phyloP scores from a whole-genome alignment of 1,140 invertebrate species.

The Metopolophium dirhodum region DNA sequence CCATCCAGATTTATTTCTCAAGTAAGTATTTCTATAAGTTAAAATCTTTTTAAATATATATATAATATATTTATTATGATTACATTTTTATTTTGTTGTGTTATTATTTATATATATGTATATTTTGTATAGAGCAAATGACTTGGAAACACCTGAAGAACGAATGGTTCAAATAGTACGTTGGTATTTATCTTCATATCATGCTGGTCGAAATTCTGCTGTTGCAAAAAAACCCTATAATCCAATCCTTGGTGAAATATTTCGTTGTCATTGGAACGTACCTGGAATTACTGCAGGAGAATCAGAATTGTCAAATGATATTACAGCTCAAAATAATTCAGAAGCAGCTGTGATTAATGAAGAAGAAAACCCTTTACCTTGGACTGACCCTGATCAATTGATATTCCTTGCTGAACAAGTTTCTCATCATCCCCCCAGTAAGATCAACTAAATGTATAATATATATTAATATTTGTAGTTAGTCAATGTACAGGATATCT shows the following conservation, averaged over 20 bases:
- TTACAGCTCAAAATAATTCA: background rate
- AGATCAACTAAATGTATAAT: conserved; percentile 60
- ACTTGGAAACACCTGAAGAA: conserved; percentile 81
- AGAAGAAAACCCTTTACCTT: conserved; percentile 79
- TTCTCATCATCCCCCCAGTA: conserved; percentile 97
- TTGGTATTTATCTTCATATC: conserved; percentile 97
- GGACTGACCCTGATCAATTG: conserved; percentile 80
- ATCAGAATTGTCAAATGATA: conserved; percentile 28
- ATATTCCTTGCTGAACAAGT: conserved; percentile 97
- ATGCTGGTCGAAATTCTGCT: conserved; percentile 91
- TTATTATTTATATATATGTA: background rate
- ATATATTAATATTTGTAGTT: background rate
- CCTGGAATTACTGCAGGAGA: conserved; percentile 61
- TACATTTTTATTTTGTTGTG: background rate
- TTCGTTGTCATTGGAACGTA: conserved; percentile 87
- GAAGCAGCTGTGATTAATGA: conserved; percentile 62
- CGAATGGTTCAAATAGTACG: conserved; percentile 90
- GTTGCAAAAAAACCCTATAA: conserved; percentile 98
- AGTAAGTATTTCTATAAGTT: conserved; percentile 69
- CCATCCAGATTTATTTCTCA: conserved; percentile 94
- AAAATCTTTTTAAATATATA: conserved; percentile 2
- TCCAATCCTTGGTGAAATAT: conserved; percentile 94
- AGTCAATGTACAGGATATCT: background rate
- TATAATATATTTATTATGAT: conserved; percentile 39
- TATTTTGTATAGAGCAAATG: conserved; percentile 74